A percentile compares a stretch with the other conserved stretches of the same genome.
These are phyloP conservation scores for Betta splendens DNA, from an alignment of 2,797 vertebrate species.

Conservation along the genomic window DNA sequence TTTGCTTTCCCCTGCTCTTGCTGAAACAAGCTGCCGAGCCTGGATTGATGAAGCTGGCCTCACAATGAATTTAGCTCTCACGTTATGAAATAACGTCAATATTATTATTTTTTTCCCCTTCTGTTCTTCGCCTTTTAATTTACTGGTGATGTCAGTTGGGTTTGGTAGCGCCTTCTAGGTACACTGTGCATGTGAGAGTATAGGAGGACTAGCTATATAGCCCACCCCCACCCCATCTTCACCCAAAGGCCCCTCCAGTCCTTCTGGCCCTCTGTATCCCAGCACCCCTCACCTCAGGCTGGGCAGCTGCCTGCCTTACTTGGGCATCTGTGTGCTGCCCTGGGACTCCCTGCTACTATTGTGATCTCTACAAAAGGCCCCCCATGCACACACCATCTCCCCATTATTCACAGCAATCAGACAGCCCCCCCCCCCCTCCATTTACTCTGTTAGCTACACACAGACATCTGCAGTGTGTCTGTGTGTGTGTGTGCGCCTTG, in stretches of 20 bases:
- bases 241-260: constrained; percentile 25
- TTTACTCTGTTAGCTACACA: constrained; percentile 53
- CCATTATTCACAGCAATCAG: constrained; percentile 75
- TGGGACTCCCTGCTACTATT: constrained; percentile 77
- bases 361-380: constrained; percentile 76
- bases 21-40: constrained; percentile 54
- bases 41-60: constrained; percentile 57
- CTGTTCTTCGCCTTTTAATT: constrained; percentile 41
- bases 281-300: constrained; percentile 70
- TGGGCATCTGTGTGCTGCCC: constrained; percentile 75
- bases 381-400: constrained; percentile 61
- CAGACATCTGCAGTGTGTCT: constrained; percentile 67
- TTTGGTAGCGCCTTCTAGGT: constrained; percentile 56
- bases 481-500: constrained; percentile 55
- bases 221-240: constrained; percentile 12
- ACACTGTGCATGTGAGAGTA: constrained; percentile 28
- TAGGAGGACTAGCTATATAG: constrained; percentile 56
- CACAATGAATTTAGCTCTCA: constrained; percentile 60
- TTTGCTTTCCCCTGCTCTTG: constrained; percentile 53
- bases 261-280: constrained; percentile 45
- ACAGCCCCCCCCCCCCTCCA: constrained; percentile 31
- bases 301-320: constrained; percentile 75
- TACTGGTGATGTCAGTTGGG: constrained; percentile 26
- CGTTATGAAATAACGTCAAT: constrained; percentile 56
- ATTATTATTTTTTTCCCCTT: constrained; percentile 3